These are phyloP conservation scores for Drosophila phalerata DNA, from an alignment of 2,888 invertebrate genomes.

Conservation along the genomic window DNA sequence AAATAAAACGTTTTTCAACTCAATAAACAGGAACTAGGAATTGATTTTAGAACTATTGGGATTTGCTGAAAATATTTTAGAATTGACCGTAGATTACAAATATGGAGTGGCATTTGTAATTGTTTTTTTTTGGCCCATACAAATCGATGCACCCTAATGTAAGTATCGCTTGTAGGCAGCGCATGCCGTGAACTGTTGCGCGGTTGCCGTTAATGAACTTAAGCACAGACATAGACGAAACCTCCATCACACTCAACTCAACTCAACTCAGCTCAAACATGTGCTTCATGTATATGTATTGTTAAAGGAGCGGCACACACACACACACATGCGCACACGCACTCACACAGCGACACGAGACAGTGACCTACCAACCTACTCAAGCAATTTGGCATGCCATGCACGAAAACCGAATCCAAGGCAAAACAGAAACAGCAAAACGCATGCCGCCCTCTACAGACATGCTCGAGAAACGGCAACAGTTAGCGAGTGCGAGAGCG, in stretches of 20 bases:
- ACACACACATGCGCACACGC: constrained; percentile 1
- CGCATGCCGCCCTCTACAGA: constrained; percentile 20
- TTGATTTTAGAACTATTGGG: too few relatives aligned
- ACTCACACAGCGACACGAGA: constrained; percentile 19
- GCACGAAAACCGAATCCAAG: constrained; percentile 60
- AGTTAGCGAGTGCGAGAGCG: constrained; percentile 62
- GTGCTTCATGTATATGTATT: background rate
- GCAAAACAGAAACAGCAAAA: constrained; percentile 46
- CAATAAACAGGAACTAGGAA: too few relatives aligned
- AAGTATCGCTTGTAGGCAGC: constrained; percentile 3
- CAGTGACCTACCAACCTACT: constrained; percentile 80
- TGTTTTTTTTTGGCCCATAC: too few relatives aligned
- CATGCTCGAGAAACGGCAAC: constrained; percentile 59
- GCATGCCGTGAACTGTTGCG: constrained; percentile 73
- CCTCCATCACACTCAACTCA: constrained; percentile 12
- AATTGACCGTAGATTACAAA: too few relatives aligned
- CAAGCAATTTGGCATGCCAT: constrained; percentile 59
- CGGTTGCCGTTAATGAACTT: constrained; percentile 75
- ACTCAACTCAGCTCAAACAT: constrained; percentile 15
- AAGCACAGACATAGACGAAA: constrained; percentile 54
- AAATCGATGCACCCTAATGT: too few relatives aligned
- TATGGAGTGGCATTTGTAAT: too few relatives aligned
- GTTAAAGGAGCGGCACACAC: constrained; percentile 34
- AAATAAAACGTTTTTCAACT: too few relatives aligned
- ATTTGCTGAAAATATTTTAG: too few relatives aligned